Evolutionary conservation across 2,888 invertebrate genomes (phyloP).

Genomic region (Tupiocoris notatus): DNA sequence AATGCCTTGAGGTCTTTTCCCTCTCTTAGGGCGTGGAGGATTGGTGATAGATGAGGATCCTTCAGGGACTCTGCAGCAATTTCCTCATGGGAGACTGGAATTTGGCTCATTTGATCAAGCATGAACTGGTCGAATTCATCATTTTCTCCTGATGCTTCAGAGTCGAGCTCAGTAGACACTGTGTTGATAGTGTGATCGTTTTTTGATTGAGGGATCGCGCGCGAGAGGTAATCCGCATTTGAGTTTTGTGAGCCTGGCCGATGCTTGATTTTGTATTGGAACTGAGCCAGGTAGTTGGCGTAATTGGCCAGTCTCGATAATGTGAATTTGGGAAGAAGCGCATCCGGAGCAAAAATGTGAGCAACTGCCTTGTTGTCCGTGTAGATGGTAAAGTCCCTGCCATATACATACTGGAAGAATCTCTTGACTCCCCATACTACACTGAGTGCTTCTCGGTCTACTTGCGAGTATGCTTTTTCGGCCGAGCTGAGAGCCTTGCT

Average conservation of each 20-base stretch:
- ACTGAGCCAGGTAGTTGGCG: constrained; percentile 14
- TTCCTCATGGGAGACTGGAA: constrained; percentile 18
- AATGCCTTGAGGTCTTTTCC: constrained; percentile 1
- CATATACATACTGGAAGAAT: constrained; percentile 54
- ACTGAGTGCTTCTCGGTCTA: constrained; percentile 52
- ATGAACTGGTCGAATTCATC: constrained; percentile 18
- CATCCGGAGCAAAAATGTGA: not conserved
- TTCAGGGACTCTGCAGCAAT: constrained; percentile 22
- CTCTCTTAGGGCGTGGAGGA: constrained; percentile 12
- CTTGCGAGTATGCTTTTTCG: constrained; percentile 51
- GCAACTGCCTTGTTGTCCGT: not conserved
- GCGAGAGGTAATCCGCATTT: constrained; percentile 14
- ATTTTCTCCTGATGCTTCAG: not conserved
- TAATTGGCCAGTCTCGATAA: constrained; percentile 52
- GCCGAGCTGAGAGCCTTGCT: constrained; percentile 51
- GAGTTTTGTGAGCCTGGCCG: not conserved
- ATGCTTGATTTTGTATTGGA: not conserved
- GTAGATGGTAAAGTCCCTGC: constrained; percentile 51
- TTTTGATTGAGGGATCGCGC: not conserved
- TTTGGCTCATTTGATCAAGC: not conserved
- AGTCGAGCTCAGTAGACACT: not conserved
- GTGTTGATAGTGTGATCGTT: not conserved
- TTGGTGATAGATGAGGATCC: constrained; percentile 14
- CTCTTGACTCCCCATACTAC: constrained; percentile 39
- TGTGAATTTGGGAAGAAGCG: constrained; percentile 47